Percentiles rank a stretch among this genome's conserved stretches.
These are phyloP conservation scores for mouse (Mus musculus) DNA, from an alignment of 2,113 vertebrate species.

Conservation along the genomic window DNA sequence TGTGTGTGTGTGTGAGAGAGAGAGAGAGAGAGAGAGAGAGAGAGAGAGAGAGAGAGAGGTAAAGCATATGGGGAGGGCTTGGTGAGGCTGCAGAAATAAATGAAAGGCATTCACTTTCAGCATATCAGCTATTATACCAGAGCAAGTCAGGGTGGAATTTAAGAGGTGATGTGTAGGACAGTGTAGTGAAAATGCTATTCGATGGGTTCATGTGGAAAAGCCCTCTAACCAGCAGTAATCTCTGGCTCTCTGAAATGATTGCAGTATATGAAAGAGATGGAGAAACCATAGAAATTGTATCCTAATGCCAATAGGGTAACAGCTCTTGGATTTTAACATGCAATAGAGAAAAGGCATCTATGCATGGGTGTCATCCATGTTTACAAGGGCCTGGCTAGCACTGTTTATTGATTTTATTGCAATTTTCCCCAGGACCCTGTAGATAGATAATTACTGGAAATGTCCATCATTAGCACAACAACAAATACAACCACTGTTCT, in stretches of 20 bases:
- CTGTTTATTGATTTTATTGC: constrained; percentile 76
- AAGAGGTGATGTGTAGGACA: constrained; percentile 71
- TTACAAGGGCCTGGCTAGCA: constrained; percentile 77
- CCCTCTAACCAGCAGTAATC: constrained; percentile 67
- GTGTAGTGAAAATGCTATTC: constrained; percentile 67
- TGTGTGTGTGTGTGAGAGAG: neutral
- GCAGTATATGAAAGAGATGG: constrained; percentile 62
- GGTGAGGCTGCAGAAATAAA: constrained; percentile 65
- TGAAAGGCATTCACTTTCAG: constrained; percentile 72
- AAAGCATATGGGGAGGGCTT: constrained; percentile 34
- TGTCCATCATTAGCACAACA: constrained; percentile 77
- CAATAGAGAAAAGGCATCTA: constrained; percentile 74
- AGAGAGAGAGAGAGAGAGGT: neutral
- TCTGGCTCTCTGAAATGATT: constrained; percentile 53
- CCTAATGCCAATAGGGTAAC: constrained; percentile 73
- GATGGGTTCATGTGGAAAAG: constrained; percentile 65
- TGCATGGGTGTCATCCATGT: constrained; percentile 72
- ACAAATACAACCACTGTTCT: constrained; percentile 48
- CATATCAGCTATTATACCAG: constrained; percentile 56
- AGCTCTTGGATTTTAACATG: constrained; percentile 76
- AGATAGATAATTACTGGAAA: constrained; percentile 78
- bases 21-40: no score
- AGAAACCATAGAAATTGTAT: constrained; percentile 74
- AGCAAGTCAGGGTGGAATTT: constrained; percentile 58
- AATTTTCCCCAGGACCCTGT: constrained; percentile 72